Conservation (phyloP, 2,797 vertebrate species). For the Gobionotothen gibberifrons region DNA sequence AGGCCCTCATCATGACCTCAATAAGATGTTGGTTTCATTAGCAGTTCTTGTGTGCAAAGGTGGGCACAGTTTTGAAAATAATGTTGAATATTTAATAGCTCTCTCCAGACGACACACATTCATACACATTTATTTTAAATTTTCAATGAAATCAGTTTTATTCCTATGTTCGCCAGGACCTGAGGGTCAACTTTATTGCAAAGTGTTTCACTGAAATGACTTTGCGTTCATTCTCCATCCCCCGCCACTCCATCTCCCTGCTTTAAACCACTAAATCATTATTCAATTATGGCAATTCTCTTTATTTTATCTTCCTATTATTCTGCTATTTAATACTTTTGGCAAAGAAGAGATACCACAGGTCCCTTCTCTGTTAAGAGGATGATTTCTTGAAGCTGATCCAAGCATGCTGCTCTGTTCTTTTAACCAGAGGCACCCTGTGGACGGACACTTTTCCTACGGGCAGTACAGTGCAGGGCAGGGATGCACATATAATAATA, state of each 20-base stretch:
- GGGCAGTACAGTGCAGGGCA: conserved; percentile 12
- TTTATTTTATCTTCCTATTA: conserved; percentile 32
- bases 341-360: conserved; percentile 39
- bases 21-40: conserved; percentile 65
- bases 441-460: conserved; percentile 33
- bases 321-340: conserved; percentile 42
- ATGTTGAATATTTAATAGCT: conserved; percentile 61
- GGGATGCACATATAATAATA: conserved; percentile 27
- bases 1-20: conserved; percentile 52
- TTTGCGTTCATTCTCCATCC: conserved; percentile 47
- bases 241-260: conserved; percentile 19
- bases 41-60: conserved; percentile 56
- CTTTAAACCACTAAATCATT: conserved; percentile 57
- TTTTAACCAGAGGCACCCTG: conserved; percentile 49
- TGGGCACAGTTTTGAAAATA: conserved; percentile 64
- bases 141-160: conserved; percentile 34
- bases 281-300: conserved; percentile 43
- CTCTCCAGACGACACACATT: conserved; percentile 29
- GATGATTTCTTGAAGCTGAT: conserved; percentile 56
- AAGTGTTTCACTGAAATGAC: conserved; percentile 52
- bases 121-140: conserved; percentile 2
- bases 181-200: conserved; percentile 45
- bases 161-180: conserved; percentile 37
- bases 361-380: conserved; percentile 29
- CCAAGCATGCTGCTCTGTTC: conserved; percentile 40